Evolutionary conservation across 2,888 invertebrate genomes (phyloP), one percentile per base, ranked within the genome.

Genomic region (Orthosia gothica): DNA sequence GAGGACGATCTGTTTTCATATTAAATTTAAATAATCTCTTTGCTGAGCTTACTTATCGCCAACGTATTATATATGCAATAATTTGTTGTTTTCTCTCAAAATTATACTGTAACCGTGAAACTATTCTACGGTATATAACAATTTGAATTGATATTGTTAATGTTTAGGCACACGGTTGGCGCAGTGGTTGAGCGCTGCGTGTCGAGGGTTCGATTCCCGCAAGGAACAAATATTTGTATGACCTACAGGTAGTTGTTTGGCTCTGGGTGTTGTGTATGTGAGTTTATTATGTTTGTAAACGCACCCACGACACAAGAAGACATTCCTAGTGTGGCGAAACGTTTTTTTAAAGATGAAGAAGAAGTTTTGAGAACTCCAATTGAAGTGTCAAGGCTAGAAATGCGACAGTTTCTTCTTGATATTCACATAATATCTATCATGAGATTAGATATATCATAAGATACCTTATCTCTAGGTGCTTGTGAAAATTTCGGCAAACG

Each of bases 1-100:
- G 20, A 67, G 47, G 18, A 57, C 20, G 45, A 76, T 57, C 55
- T 54, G 57, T 76, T 76, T 50, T 63, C 49, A 70, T n/a, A 64
- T 68, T 15, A 12, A 63, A 52, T 52, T 52, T 52, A 1, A 63
- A 69, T 54, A 69, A 49, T 40, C 16, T 7, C 3, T 40, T 55
- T 47, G 4, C 23, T 13, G 11, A 47, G n/a, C 57, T 52, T 16
- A 47, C 16, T 61, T 50, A 16, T 32, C 16, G 23, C 7, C 7
- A 5, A 9, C 13, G 13, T 13, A n/a, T n/a, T n/a, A n/a, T n/a
- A 47, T 16, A 52, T 52, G 9, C 20, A 32, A 20, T 57, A 18
- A 1, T 40, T n/a, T 65, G n/a, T 32, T 45, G 26, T 59, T 52
- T 59, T 32, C n/a, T 32, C 16, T 32, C 32, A 13, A 52, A 64